phyloP scores from a whole-genome alignment of 2,113 vertebrate genomes.

The Pleuronectes platessa region DNA sequence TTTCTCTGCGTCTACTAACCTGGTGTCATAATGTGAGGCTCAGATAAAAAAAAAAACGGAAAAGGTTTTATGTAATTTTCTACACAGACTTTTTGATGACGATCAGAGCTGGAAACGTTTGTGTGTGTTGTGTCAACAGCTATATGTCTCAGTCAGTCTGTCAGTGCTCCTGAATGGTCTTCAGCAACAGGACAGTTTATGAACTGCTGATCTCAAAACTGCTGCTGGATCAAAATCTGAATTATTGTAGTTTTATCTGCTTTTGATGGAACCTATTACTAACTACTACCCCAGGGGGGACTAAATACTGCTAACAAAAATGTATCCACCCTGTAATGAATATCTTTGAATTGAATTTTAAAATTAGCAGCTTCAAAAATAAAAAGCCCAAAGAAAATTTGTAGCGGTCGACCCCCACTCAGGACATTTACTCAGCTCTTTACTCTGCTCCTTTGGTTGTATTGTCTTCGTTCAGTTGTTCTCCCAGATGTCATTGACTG shows the following conservation, averaged over 20 bases:
- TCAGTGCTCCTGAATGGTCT: conserved; percentile 45
- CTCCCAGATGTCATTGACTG: conserved; percentile 39
- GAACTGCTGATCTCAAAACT: not conserved
- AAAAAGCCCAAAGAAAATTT: not conserved
- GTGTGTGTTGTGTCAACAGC: conserved; percentile 19
- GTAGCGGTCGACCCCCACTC: conserved; percentile 13
- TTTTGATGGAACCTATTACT: not conserved
- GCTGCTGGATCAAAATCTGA: not conserved
- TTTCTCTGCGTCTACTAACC: too few relatives aligned
- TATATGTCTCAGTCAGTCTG: conserved; percentile 13
- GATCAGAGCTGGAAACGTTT: conserved; percentile 4
- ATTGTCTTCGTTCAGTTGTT: conserved; percentile 39
- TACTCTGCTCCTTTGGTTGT: conserved; percentile 16
- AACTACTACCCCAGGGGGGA: too few relatives aligned
- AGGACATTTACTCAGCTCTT: conserved; percentile 38
- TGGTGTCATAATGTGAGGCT: too few relatives aligned
- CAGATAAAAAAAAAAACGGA: too few relatives aligned
- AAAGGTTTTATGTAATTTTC: not conserved
- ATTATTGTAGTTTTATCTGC: not conserved
- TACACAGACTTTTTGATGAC: not conserved
- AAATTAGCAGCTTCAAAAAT: conserved; percentile 2
- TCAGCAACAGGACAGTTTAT: not conserved
- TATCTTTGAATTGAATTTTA: not conserved
- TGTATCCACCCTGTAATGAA: not conserved
- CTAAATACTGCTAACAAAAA: too few relatives aligned